Evolutionary conservation across 2,113 vertebrate genomes (phyloP).

Genomic region (Oostethus manadensis): DNA sequence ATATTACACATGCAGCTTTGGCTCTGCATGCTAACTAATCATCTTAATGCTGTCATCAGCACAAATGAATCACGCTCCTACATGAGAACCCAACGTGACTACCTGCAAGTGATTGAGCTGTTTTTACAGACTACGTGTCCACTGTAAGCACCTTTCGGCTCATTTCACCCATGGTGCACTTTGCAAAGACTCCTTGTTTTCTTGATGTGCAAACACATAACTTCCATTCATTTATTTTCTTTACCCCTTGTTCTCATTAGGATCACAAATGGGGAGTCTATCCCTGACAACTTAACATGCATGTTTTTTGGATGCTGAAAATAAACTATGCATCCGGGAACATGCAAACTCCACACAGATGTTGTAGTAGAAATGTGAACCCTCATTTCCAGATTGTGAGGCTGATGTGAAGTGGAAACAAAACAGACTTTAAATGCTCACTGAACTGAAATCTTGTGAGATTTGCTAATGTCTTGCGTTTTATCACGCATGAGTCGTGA

Average conservation of each 20-base stretch:
- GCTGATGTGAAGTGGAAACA: too few species aligned
- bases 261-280: too few species aligned
- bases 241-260: too few species aligned
- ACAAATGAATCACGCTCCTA: conserved; percentile 25
- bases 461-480: too few species aligned
- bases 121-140: not conserved
- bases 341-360: too few species aligned
- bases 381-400: not conserved
- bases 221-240: too few species aligned
- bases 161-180: not conserved
- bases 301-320: too few species aligned
- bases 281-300: too few species aligned
- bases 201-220: too few species aligned
- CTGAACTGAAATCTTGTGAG: not conserved
- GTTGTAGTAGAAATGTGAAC: not conserved
- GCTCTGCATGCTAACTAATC: conserved; percentile 51
- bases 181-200: too few species aligned
- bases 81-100: conserved; percentile 38
- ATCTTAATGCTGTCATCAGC: conserved; percentile 57
- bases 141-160: not conserved
- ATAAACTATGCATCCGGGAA: too few species aligned
- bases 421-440: not conserved
- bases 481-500: too few species aligned
- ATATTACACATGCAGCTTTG: conserved; percentile 49
- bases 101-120: conserved; percentile 12